Percentiles rank a stretch among this genome's conserved stretches.
Evolutionary conservation across 2,888 invertebrate species (phyloP).

Genomic region (Lepetodrilus schrolli): DNA sequence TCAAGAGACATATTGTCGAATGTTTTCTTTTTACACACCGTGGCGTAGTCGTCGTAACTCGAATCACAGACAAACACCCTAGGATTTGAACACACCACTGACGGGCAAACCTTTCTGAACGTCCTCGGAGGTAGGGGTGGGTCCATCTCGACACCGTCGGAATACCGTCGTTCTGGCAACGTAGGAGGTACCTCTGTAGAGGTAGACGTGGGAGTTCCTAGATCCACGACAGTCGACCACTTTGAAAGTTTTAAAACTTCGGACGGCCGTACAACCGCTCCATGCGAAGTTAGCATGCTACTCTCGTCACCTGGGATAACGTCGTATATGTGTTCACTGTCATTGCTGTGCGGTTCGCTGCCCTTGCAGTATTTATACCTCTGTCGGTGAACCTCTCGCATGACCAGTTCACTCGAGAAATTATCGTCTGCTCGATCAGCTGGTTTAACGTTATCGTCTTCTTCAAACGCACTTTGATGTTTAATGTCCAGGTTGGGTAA

Average conservation of each 20-base stretch:
- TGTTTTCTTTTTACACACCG: slow-evolving; percentile 9
- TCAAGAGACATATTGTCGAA: not conserved
- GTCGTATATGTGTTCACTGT: slow-evolving; percentile 42
- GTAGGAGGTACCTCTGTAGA: slow-evolving; percentile 34
- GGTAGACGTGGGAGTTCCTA: slow-evolving; percentile 16
- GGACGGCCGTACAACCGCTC: not conserved
- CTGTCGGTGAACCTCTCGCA: not conserved
- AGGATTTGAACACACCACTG: not conserved
- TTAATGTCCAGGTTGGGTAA: not conserved
- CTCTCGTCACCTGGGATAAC: slow-evolving; percentile 35
- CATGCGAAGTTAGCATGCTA: slow-evolving; percentile 5
- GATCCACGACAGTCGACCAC: slow-evolving; percentile 2
- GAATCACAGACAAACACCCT: not conserved
- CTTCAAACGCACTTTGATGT: not conserved
- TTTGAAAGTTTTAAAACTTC: not conserved
- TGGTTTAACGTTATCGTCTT: slow-evolving; percentile 13
- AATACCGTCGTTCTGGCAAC: slow-evolving; percentile 40
- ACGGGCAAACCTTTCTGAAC: not conserved
- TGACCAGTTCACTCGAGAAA: not conserved
- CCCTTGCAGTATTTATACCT: not conserved
- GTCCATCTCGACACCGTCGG: not conserved
- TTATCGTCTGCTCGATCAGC: slow-evolving; percentile 15
- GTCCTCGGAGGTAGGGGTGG: not conserved
- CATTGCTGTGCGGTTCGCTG: slow-evolving; percentile 15
- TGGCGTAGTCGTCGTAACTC: not conserved